Percentiles rank a stretch among this genome's conserved stretches.
Conservation (phyloP, 2,888 invertebrate genomes). For the Drosophila imparisetae region DNA sequence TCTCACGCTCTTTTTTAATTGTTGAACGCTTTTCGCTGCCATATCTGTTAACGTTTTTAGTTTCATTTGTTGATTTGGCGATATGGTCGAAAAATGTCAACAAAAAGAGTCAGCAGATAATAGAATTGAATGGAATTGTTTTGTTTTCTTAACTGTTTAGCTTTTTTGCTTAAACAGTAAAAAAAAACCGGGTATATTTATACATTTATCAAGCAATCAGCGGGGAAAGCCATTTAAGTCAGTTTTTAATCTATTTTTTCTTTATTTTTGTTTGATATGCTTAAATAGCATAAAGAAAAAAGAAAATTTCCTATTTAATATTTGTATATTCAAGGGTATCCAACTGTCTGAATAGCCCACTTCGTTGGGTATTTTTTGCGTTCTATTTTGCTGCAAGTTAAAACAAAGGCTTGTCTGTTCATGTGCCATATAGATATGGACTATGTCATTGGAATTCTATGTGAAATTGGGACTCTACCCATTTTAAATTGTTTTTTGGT, state of each 20-base stretch:
- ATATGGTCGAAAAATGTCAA: constrained; percentile 59
- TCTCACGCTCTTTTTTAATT: constrained; percentile 51
- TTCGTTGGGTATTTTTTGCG: background rate
- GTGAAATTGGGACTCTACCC: background rate
- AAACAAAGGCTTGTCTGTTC: constrained; percentile 63
- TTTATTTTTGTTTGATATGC: background rate
- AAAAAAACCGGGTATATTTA: constrained; percentile 17
- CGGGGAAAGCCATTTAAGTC: background rate
- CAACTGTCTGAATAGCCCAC: background rate
- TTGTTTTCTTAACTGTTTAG: constrained; percentile 43
- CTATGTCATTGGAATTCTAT: constrained; percentile 20
- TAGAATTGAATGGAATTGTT: constrained; percentile 60
- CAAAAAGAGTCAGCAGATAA: constrained; percentile 61
- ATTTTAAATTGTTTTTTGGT: constrained; percentile 14
- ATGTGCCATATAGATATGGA: constrained; percentile 25
- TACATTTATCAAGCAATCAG: constrained; percentile 6
- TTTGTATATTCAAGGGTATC: constrained; percentile 25
- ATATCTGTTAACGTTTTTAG: constrained; percentile 51
- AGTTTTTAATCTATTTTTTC: background rate
- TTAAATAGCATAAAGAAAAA: background rate
- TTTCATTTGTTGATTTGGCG: constrained; percentile 46
- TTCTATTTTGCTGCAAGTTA: constrained; percentile 35
- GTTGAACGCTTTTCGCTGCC: constrained; percentile 47
- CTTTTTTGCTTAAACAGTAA: constrained; percentile 9
- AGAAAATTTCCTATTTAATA: background rate